Evolutionary conservation across 2,113 vertebrate genomes (phyloP).

Genomic region (Isurus oxyrinchus): DNA sequence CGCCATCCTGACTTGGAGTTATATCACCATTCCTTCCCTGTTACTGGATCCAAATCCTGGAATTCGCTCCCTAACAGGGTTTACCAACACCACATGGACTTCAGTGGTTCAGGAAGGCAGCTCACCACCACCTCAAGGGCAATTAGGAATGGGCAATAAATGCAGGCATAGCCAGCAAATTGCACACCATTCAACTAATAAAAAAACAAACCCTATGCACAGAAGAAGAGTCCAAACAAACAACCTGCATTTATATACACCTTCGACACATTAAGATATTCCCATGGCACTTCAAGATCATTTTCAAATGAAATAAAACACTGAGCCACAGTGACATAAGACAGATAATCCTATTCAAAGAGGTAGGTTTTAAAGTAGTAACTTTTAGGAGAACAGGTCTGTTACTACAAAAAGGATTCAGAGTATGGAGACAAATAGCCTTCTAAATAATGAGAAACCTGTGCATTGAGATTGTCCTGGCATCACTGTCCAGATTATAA

Average conservation of each 20-base stretch:
- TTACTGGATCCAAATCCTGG: neutral
- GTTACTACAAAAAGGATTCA: neutral
- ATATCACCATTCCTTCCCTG: neutral
- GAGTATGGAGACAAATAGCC: neutral
- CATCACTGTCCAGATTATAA: neutral
- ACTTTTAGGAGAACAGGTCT: neutral
- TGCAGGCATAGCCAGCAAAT: no score
- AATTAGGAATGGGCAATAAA: no score
- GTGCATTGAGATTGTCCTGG: neutral
- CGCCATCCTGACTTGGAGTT: neutral
- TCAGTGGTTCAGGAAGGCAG: no score
- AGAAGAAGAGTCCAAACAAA: neutral
- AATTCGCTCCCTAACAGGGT: neutral
- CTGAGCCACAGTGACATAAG: no score
- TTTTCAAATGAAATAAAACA: no score
- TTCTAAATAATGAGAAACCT: neutral
- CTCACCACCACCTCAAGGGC: no score
- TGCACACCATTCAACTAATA: neutral
- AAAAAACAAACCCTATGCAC: neutral
- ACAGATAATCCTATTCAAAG: neutral
- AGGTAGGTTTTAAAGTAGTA: neutral
- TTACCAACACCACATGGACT: neutral
- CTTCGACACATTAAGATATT: neutral
- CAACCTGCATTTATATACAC: neutral
- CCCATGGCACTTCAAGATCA: no score